Percentiles rank a stretch among this genome's conserved stretches.
These are phyloP conservation scores for Sebastes vulpes DNA, from an alignment of 2,797 vertebrate species.

Conservation along the genomic window DNA sequence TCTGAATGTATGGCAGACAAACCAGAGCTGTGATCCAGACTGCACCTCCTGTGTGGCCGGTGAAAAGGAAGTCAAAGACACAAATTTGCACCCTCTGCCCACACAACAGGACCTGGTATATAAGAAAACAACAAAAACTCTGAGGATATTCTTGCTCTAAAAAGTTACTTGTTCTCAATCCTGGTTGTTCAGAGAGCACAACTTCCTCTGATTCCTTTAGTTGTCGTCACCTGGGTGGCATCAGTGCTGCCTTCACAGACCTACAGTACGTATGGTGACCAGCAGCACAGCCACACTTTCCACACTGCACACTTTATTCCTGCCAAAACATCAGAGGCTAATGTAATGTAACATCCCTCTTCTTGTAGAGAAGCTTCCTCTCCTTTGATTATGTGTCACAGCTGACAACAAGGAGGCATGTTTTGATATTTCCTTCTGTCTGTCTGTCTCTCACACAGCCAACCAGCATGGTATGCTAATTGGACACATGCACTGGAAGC, in stretches of 20 bases:
- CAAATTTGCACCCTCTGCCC: constrained; percentile 3
- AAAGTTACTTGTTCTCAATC: background rate
- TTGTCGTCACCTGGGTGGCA: constrained; percentile 7
- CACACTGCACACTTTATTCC: background rate
- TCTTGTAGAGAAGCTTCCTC: constrained; percentile 10
- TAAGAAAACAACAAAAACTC: background rate
- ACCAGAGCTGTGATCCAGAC: constrained; percentile 23
- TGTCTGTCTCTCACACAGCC: constrained; percentile 56
- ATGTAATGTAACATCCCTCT: constrained; percentile 29
- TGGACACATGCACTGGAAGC: constrained; percentile 59
- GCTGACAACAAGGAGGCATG: constrained; percentile 44
- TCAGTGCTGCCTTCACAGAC: constrained; percentile 19
- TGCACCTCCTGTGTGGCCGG: background rate
- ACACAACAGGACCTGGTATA: background rate
- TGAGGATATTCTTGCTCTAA: background rate
- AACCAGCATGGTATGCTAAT: constrained; percentile 65
- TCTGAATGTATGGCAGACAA: constrained; percentile 58
- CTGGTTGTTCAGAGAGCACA: background rate
- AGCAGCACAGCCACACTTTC: background rate
- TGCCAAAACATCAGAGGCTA: constrained; percentile 30
- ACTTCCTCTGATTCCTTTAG: background rate
- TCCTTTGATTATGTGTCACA: constrained; percentile 63
- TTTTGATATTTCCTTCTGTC: constrained; percentile 66
- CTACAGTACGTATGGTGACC: constrained; percentile 14
- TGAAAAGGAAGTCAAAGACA: constrained; percentile 23